Percentiles rank a stretch among this genome's conserved stretches.
phyloP scores from a whole-genome alignment of 2,797 vertebrate genomes.

The Leucoraja ocellata region DNA sequence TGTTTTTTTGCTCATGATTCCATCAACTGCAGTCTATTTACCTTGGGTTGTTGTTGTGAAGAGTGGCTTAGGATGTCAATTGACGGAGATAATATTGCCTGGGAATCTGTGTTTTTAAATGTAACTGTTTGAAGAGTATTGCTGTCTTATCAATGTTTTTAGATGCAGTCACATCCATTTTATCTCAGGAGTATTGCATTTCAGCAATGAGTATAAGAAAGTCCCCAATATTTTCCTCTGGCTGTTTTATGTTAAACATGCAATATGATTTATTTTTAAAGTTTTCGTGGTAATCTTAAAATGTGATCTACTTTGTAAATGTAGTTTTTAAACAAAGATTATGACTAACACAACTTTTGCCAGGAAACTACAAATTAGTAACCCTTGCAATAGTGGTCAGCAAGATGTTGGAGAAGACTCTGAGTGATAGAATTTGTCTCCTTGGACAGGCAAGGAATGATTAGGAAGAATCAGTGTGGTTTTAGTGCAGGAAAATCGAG shows the following conservation, averaged over 20 bases:
- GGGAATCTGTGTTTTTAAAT: not conserved
- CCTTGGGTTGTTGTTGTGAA: not conserved
- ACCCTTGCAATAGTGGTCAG: no score
- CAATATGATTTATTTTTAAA: not conserved
- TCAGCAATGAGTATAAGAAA: not conserved
- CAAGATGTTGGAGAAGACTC: no score
- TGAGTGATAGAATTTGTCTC: no score
- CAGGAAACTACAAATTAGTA: no score
- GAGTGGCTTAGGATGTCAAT: not conserved
- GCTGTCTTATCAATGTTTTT: not conserved
- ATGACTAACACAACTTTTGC: not conserved
- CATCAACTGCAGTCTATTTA: no score
- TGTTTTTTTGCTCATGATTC: no score
- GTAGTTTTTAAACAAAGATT: not conserved
- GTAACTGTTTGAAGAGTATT: not conserved
- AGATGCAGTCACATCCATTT: not conserved
- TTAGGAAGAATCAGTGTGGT: no score
- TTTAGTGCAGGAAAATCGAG: no score
- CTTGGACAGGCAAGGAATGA: no score
- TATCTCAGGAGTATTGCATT: not conserved
- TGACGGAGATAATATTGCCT: not conserved
- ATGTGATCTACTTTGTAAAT: not conserved
- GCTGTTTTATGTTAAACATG: not conserved
- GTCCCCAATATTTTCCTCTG: not conserved
- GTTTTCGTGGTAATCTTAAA: not conserved